Evolutionary conservation across 2,797 vertebrate genomes (phyloP).

Genomic region (Poeciliopsis paucimaculata): DNA sequence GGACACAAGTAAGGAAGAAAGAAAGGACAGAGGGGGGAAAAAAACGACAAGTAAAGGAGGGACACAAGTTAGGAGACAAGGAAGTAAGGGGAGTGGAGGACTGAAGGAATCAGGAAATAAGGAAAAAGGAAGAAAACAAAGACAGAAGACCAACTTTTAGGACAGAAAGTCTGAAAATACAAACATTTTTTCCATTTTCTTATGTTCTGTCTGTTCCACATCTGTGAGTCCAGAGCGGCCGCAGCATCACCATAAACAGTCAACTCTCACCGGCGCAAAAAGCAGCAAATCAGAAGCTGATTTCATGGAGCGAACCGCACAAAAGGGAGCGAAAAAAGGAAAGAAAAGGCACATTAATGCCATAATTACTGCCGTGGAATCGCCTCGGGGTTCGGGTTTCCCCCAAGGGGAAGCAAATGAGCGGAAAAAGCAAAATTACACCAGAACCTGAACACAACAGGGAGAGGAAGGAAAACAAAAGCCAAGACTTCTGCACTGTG

Average conservation of each 20-base stretch:
- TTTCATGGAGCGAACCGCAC: constrained; percentile 40
- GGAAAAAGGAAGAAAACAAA: neutral
- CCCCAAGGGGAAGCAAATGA: constrained; percentile 60
- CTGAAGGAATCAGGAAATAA: neutral
- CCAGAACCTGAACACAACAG: constrained; percentile 63
- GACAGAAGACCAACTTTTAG: neutral
- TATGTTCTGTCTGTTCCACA: neutral
- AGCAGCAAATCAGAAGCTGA: constrained; percentile 27
- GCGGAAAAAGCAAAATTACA: constrained; percentile 61
- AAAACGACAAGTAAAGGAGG: neutral
- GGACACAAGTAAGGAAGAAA: neutral
- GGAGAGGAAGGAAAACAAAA: constrained; percentile 31
- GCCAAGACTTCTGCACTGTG: constrained; percentile 62
- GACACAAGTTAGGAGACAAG: neutral
- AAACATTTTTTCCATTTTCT: neutral
- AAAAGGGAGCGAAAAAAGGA: neutral
- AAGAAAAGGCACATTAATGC: constrained; percentile 65
- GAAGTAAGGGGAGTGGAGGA: neutral
- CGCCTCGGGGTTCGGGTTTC: constrained; percentile 43
- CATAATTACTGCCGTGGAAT: constrained; percentile 63
- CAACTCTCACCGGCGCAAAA: constrained; percentile 36
- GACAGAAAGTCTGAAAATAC: neutral
- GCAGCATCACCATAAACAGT: constrained; percentile 39
- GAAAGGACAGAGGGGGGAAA: neutral
- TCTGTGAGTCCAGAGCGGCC: constrained; percentile 48